These are phyloP conservation scores for Calyptommatus sinebrachiatus DNA, from an alignment of 2,113 vertebrate genomes.

Conservation along the genomic window DNA sequence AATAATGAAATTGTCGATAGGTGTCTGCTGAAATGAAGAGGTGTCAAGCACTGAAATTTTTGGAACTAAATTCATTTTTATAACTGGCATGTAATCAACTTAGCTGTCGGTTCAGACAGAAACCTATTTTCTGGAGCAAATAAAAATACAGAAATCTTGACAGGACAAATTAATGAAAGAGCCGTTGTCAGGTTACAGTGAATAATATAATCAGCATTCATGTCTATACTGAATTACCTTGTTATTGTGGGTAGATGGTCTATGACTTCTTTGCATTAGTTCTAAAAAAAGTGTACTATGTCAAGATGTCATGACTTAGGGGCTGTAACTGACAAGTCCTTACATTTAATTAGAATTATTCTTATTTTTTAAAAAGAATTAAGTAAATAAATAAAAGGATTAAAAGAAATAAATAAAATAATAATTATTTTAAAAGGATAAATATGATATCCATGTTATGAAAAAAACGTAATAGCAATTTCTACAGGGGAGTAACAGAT, in stretches of 20 bases:
- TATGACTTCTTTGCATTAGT: slow-evolving; percentile 70
- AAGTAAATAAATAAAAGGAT: too few species aligned
- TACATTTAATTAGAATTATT: slow-evolving; percentile 34
- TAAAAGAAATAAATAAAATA: too few species aligned
- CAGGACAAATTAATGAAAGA: slow-evolving; percentile 77
- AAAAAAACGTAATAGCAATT: too few species aligned
- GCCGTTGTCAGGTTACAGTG: slow-evolving; percentile 74
- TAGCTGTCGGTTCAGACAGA: slow-evolving; percentile 74
- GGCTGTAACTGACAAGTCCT: slow-evolving; percentile 47
- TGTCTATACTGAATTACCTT: slow-evolving; percentile 74
- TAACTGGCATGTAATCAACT: slow-evolving; percentile 79
- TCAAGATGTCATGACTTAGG: slow-evolving; percentile 45
- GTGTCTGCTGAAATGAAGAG: slow-evolving; percentile 65
- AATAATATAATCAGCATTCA: slow-evolving; percentile 75
- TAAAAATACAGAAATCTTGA: slow-evolving; percentile 73
- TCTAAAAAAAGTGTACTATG: slow-evolving; percentile 45
- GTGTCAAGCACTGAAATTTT: slow-evolving; percentile 67
- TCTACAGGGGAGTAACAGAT: too few species aligned
- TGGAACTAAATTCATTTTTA: slow-evolving; percentile 77
- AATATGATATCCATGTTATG: too few species aligned
- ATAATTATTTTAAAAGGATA: too few species aligned
- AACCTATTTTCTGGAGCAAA: slow-evolving; percentile 74
- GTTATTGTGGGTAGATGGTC: slow-evolving; percentile 60
- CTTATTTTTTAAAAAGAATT: not conserved
- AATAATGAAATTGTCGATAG: slow-evolving; percentile 73